These are phyloP conservation scores for Pipistrellus pygmaeus DNA, from an alignment of 2,797 vertebrate species.

Conservation along the genomic window DNA sequence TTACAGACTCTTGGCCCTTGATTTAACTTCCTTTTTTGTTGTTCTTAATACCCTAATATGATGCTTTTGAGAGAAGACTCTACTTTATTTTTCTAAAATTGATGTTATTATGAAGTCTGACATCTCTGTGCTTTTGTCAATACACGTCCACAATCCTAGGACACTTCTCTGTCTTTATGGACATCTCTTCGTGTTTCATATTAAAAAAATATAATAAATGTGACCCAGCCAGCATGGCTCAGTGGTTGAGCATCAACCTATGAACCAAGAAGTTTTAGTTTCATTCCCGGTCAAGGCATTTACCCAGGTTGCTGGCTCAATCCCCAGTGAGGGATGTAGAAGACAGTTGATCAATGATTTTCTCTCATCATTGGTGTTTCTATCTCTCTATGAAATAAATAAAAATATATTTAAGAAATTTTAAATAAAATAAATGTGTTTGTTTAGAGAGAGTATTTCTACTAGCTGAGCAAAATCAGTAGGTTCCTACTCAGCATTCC, in stretches of 20 bases:
- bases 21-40: neutral
- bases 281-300: too few species aligned
- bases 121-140: neutral
- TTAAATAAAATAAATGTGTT: neutral
- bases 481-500: neutral
- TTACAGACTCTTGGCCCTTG: neutral
- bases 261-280: too few species aligned
- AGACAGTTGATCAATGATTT: too few species aligned
- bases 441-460: neutral
- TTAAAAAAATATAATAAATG: neutral
- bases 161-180: neutral
- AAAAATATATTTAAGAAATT: too few species aligned
- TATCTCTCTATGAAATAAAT: too few species aligned
- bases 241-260: too few species aligned
- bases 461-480: neutral
- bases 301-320: too few species aligned
- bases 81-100: neutral
- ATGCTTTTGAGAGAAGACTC: neutral
- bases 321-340: too few species aligned
- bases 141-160: neutral
- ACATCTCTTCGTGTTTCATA: neutral
- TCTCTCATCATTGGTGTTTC: too few species aligned
- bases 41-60: neutral
- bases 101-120: neutral
- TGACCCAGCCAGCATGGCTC: too few species aligned